Evolutionary conservation across 2,113 vertebrate species (phyloP).

Genomic region (Pandion haliaetus): DNA sequence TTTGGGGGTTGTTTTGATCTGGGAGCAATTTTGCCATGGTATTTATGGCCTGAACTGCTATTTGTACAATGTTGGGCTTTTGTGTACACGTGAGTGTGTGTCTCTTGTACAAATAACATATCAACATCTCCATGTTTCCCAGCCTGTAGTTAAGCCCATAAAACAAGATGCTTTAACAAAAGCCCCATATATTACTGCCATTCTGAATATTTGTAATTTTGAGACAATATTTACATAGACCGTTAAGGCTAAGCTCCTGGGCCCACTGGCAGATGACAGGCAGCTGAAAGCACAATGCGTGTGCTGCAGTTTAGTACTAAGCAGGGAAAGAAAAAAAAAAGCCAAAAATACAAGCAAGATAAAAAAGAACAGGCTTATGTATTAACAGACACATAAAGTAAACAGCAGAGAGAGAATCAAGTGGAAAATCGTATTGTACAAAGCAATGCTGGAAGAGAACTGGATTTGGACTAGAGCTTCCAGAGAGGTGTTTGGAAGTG

Average conservation of each 20-base stretch:
- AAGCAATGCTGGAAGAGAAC: neutral
- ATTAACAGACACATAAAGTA: constrained; percentile 31
- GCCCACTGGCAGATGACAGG: constrained; percentile 33
- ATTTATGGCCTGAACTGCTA: constrained; percentile 47
- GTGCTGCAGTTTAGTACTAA: constrained; percentile 30
- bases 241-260: constrained; percentile 1
- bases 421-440: neutral
- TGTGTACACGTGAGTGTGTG: constrained; percentile 41
- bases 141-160: constrained; percentile 30
- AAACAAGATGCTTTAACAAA: constrained; percentile 64
- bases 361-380: constrained; percentile 13
- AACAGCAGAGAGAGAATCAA: neutral
- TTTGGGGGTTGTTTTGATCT: constrained; percentile 51
- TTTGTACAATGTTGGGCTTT: constrained; percentile 24
- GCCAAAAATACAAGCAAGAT: constrained; percentile 5
- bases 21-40: constrained; percentile 48
- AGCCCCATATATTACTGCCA: constrained; percentile 44
- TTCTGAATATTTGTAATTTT: constrained; percentile 67
- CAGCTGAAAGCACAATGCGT: neutral
- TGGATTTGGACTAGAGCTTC: neutral
- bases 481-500: neutral
- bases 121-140: neutral
- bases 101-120: constrained; percentile 26
- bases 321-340: neutral
- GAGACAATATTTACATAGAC: constrained; percentile 58